Conservation (phyloP, 2,113 vertebrate genomes). For the Apus apus region DNA sequence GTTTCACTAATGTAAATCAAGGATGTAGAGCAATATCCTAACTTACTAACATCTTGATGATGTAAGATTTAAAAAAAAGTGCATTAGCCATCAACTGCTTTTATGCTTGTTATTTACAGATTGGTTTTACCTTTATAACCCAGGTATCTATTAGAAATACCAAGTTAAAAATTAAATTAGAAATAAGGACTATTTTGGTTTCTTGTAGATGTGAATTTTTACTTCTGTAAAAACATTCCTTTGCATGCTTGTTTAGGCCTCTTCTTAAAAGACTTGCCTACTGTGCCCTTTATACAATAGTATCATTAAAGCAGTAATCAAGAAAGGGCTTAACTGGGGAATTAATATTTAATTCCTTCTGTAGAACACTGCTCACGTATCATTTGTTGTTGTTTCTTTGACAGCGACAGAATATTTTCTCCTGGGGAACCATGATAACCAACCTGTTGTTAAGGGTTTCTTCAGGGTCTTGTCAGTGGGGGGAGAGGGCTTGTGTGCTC, state of each 20-base stretch:
- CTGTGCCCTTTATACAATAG: neutral
- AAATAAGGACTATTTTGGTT: neutral
- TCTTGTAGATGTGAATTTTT: neutral
- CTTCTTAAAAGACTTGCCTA: neutral
- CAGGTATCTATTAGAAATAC: neutral
- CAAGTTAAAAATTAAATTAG: too few species aligned
- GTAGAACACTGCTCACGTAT: neutral
- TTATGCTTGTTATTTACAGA: neutral
- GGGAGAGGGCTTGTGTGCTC: accelerated
- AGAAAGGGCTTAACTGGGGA: slow-evolving; percentile 42
- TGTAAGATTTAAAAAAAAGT: neutral
- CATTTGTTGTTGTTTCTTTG: neutral
- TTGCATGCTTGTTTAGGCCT: neutral
- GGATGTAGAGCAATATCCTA: neutral
- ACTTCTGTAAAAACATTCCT: neutral
- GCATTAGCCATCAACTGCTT: neutral
- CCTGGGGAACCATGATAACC: accelerated
- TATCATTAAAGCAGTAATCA: slow-evolving; percentile 58
- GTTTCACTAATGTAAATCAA: neutral
- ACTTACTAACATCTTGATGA: neutral
- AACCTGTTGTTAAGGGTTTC: neutral
- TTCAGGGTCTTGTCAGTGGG: neutral
- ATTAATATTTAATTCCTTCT: slow-evolving; percentile 62
- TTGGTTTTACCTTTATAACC: neutral
- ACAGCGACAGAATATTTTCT: neutral